Percentiles rank a stretch among this genome's conserved stretches.
Evolutionary conservation across 2,888 invertebrate genomes (phyloP).

Genomic region (Drosophila recens): DNA sequence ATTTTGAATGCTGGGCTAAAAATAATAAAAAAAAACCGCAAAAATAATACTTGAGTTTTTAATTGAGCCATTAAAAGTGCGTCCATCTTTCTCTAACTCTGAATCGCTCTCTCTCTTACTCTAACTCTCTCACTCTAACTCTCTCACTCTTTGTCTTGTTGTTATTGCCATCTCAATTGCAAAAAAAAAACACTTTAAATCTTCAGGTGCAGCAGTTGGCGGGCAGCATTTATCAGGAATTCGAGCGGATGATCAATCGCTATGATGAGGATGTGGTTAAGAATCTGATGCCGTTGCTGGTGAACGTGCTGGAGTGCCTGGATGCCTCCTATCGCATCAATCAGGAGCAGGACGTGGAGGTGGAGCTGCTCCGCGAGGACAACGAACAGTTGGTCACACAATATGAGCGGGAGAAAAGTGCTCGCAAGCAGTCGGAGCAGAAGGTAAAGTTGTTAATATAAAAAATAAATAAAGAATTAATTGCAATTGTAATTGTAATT

Average conservation of each 20-base stretch:
- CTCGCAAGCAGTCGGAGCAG: constrained; percentile 97
- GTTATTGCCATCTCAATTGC: too few relatives aligned
- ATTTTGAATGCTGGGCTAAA: neutral
- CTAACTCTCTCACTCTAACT: constrained; percentile 7
- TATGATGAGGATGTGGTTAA: constrained; percentile 99
- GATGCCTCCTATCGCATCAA: constrained; percentile 98
- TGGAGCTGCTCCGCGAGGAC: constrained; percentile 98
- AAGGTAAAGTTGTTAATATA: constrained; percentile 86
- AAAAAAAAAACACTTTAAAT: too few relatives aligned
- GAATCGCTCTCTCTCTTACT: constrained; percentile 12
- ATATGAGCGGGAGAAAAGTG: constrained; percentile 99
- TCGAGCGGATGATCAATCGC: constrained; percentile 98
- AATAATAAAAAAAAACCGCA: constrained; percentile 44
- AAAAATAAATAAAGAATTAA: constrained; percentile 8
- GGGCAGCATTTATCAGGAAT: constrained; percentile 99
- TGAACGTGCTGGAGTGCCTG: constrained; percentile 98
- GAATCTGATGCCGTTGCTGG: constrained; percentile 98
- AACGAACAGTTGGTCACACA: constrained; percentile 99
- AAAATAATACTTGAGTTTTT: constrained; percentile 53
- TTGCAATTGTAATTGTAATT: constrained; percentile 19
- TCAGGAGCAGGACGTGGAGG: constrained; percentile 98
- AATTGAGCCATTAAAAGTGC: constrained; percentile 51
- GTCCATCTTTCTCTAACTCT: constrained; percentile 18
- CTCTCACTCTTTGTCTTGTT: constrained; percentile 27
- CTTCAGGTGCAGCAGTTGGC: constrained; percentile 95